Percentiles rank a stretch among this genome's conserved stretches.
Conservation (phyloP, 2,797 vertebrate genomes). For the Pogonophryne albipinna region DNA sequence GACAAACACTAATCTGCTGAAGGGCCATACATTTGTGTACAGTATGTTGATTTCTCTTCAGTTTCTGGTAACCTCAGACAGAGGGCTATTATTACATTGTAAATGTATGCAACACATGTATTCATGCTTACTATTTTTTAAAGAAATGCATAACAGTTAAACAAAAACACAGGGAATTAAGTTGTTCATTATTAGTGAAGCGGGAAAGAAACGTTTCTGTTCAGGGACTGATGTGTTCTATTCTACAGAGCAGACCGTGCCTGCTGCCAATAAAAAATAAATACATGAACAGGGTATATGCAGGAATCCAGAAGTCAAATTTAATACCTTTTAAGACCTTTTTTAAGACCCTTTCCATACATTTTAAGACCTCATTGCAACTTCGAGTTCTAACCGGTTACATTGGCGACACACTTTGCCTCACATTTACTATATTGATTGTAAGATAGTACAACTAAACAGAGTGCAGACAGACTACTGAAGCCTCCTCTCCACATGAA, state of each 20-base stretch:
- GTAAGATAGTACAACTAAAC: too few relatives aligned
- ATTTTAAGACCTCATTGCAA: too few relatives aligned
- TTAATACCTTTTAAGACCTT: too few relatives aligned
- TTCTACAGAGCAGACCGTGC: constrained; percentile 70
- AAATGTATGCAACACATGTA: constrained; percentile 79
- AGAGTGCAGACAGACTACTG: too few relatives aligned
- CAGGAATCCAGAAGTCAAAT: too few relatives aligned
- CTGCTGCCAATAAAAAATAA: constrained; percentile 75
- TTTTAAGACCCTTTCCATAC: too few relatives aligned
- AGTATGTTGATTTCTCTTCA: constrained; percentile 68
- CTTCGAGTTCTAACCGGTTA: too few relatives aligned
- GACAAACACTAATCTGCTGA: constrained; percentile 71
- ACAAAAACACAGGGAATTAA: constrained; percentile 42
- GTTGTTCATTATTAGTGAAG: constrained; percentile 58
- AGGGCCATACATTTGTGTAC: constrained; percentile 70
- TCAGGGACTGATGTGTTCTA: constrained; percentile 73
- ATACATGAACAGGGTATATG: too few relatives aligned
- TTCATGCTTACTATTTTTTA: constrained; percentile 61
- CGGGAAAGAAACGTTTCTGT: constrained; percentile 60
- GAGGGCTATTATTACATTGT: constrained; percentile 76
- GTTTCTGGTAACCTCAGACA: constrained; percentile 74
- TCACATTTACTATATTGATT: too few relatives aligned
- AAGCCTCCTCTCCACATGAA: too few relatives aligned
- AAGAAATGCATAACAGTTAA: constrained; percentile 43
- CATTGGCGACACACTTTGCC: too few relatives aligned